Evolutionary conservation across 2,113 vertebrate genomes (phyloP).

Genomic region (Misgurnus mizolepis): DNA sequence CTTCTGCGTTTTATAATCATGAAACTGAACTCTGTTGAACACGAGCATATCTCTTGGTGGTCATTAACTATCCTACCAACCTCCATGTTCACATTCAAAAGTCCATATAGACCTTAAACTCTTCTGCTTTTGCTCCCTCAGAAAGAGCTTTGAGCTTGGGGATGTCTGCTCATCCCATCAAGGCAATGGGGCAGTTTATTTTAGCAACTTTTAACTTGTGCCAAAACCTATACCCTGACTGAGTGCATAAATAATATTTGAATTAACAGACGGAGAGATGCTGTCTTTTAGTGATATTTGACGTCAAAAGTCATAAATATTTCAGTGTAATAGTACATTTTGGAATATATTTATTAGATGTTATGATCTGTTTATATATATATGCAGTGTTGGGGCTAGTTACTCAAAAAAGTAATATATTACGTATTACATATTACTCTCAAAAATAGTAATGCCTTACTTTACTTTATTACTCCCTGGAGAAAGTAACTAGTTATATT

Average conservation of each 20-base stretch:
- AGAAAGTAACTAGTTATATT: no score
- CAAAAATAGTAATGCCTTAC: no score
- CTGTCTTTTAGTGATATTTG: background rate
- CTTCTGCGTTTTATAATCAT: conserved; percentile 62
- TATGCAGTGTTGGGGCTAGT: no score
- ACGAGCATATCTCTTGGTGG: no score
- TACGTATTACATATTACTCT: no score
- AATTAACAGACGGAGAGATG: background rate
- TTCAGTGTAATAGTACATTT: background rate
- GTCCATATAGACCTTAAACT: conserved; percentile 35
- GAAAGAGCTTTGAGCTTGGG: conserved; percentile 2
- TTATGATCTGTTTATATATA: conserved; percentile 1
- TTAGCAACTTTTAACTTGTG: background rate
- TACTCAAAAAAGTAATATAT: no score
- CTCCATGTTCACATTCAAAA: background rate
- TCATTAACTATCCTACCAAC: no score
- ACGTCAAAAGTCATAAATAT: background rate
- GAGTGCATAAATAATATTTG: conserved; percentile 15
- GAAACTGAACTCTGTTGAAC: conserved; percentile 39
- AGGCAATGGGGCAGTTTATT: background rate
- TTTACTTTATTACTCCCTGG: no score
- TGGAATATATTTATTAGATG: background rate
- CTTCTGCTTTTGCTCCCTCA: conserved; percentile 1
- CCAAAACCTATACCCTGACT: background rate
- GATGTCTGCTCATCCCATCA: conserved; percentile 71